Evolutionary conservation across 2,888 invertebrate genomes (phyloP), one percentile per base, ranked within the genome.

Genomic region (Drosophila mercatorum): DNA sequence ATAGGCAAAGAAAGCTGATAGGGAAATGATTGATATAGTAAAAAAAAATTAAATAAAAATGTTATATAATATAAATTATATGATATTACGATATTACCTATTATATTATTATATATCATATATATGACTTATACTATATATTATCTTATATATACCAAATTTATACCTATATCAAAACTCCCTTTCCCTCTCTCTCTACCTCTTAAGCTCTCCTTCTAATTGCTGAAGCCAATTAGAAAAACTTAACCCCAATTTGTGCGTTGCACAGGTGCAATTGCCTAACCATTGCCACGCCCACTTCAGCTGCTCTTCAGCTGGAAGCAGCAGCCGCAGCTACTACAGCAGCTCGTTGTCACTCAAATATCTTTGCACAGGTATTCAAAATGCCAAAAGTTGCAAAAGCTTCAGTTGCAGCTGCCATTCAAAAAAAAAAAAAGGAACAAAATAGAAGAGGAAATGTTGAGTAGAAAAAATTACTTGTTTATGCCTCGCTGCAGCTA

Each of bases 161-260:
- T 1, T 22, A 10, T 28, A 5, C 8, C 10, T 49, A n/a, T n/a
- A 47, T 26, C 26, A 46, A 7, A 0, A 34, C 34, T 7, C 7
- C 63, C 70, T 75, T 75, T 83, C 31, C 11, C n/a, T 5, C 49
- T 11, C 31, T n/a, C 31, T 6, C 6, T n/a, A n/a, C 17, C 28
- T 28, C 11, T 14, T n/a, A 2, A 5, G 8, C n/a, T 75, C 28
- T 22, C 1, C 28, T 28, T 28, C 7, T 34, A 84, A 87, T 80
- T 80, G 76, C 78, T 78, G 80, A 76, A 80, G 80, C 82, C 88
- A 86, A 88, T 86, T 85, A 85, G 74, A 76, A 70, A 84, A 88
- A 83, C 84, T 81, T 88, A 88, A 88, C 85, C 88, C 75, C 81
- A 80, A 85, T 83, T 78, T 75, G 68, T n/a, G 40, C 38, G 63